phyloP scores from a whole-genome alignment of 2,888 invertebrate species.

The Drosophila kanekoi region DNA sequence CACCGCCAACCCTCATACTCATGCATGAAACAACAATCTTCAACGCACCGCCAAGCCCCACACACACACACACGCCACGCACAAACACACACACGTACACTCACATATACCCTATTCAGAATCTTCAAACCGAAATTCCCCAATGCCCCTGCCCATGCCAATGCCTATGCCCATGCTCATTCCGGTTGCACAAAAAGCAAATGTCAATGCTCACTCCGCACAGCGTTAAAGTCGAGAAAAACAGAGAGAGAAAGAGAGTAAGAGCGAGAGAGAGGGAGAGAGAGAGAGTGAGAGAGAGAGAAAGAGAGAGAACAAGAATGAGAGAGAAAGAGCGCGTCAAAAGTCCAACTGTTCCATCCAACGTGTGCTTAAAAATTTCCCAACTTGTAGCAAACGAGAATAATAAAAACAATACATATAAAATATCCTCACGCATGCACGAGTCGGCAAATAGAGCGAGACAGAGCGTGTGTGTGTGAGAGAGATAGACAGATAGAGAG shows the following conservation, averaged over 20 bases:
- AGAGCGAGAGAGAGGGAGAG: background rate
- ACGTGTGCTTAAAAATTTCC: constrained; percentile 45
- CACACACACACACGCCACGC: too few relatives aligned
- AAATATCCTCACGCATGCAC: constrained; percentile 27
- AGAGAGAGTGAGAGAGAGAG: background rate
- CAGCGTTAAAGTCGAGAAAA: background rate
- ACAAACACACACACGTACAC: too few relatives aligned
- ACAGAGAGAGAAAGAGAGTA: constrained; percentile 5
- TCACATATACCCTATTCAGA: constrained; percentile 10
- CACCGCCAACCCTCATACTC: constrained; percentile 16
- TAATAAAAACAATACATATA: constrained; percentile 24
- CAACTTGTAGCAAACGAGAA: constrained; percentile 51
- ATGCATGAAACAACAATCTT: constrained; percentile 14
- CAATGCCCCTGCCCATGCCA: constrained; percentile 37
- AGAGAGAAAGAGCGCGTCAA: constrained; percentile 3
- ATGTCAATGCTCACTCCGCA: constrained; percentile 53
- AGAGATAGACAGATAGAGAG: background rate
- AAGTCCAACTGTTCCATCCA: constrained; percentile 16
- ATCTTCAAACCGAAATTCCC: constrained; percentile 45
- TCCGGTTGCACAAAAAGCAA: constrained; percentile 42
- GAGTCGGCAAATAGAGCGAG: background rate
- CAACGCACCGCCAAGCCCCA: constrained; percentile 11
- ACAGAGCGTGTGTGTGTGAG: background rate
- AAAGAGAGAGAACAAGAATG: background rate
- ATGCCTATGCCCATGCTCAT: constrained; percentile 37